phyloP scores from a whole-genome alignment of 2,113 vertebrate genomes.

The Galeopterus variegatus region DNA sequence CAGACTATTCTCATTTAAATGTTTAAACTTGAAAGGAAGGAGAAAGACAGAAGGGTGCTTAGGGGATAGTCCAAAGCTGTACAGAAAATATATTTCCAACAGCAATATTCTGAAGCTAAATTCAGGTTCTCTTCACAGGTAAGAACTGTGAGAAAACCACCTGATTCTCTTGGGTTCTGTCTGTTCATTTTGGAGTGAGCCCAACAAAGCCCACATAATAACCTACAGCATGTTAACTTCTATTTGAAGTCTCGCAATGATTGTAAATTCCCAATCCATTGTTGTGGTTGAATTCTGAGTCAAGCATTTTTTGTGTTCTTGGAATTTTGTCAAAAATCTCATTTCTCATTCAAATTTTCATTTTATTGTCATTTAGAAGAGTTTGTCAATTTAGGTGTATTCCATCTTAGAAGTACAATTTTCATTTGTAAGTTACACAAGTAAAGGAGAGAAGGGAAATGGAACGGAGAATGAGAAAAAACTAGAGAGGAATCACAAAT shows the following conservation, averaged over 20 bases:
- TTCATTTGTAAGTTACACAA: conserved; percentile 52
- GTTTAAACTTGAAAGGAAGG: not conserved
- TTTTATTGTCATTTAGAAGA: not conserved
- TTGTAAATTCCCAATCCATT: conserved; percentile 40
- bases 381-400: not conserved
- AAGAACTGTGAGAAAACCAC: not conserved
- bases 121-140: not conserved
- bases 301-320: conserved; percentile 35
- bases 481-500: not conserved
- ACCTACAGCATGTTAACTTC: conserved; percentile 42
- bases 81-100: conserved; percentile 23
- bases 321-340: conserved; percentile 54
- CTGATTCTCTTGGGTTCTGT: conserved; percentile 49
- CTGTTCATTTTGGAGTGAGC: conserved; percentile 50
- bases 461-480: not conserved
- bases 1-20: not conserved
- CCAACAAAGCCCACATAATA: not conserved
- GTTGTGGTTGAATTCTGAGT: conserved; percentile 33
- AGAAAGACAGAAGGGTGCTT: not conserved
- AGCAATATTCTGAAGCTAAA: conserved; percentile 9
- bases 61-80: not conserved
- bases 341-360: conserved; percentile 23
- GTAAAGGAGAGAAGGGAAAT: not conserved
- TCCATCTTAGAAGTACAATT: conserved; percentile 25
- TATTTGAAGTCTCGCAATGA: conserved; percentile 45